Base-by-base conservation (phyloP, 2,113 vertebrate genomes). In the Merops nubicus region DNA sequence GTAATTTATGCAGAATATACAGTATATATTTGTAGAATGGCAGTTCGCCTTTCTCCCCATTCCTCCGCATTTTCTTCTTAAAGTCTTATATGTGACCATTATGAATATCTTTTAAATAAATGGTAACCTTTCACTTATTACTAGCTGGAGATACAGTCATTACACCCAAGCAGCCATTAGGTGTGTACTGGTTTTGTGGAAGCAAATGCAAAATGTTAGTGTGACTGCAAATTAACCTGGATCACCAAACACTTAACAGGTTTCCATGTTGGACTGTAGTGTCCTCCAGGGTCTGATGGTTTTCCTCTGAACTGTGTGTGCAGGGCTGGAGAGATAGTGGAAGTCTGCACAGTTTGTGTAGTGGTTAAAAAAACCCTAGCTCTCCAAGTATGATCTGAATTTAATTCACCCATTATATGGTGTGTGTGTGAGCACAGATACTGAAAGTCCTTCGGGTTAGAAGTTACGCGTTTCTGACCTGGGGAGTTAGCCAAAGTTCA, bases 401-500 rank as follows among this genome's bases (percentile, higher is more conserved):
- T 89, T 87, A 62, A 87, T 87, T 87, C 28, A n/a, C 34, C 82
- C 36, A 69, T 91, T 82, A 82, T 43, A 54, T 87, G 36, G 56
- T 62, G n/a, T 48, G 33, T 75, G 31, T 73, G 50, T 91, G 48
- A 18, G 45, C n/a, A 40, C 22, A 87, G 73, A 65, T 64, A 53
- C 31, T 64, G 15, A n/a, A 93, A 79, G 34, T 69, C 22, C 40
- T 87, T 38, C 64, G 60, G 89, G 36, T 94, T 93, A 87, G 60
- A 60, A 72, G 28, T 72, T 95, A 42, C 0, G 0, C 19, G 28
- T 75, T 34, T 82, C 53, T 93, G 89, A 96, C 91, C 74, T 68
- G 36, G 91, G 65, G 85, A 94, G 43, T 87, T 91, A 85, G 63
- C 69, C 48, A 45, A 89, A 91, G 84, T 88, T 97, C 81, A 92